phyloP scores from a whole-genome alignment of 2,113 vertebrate species.

The Erpornis zantholeuca region DNA sequence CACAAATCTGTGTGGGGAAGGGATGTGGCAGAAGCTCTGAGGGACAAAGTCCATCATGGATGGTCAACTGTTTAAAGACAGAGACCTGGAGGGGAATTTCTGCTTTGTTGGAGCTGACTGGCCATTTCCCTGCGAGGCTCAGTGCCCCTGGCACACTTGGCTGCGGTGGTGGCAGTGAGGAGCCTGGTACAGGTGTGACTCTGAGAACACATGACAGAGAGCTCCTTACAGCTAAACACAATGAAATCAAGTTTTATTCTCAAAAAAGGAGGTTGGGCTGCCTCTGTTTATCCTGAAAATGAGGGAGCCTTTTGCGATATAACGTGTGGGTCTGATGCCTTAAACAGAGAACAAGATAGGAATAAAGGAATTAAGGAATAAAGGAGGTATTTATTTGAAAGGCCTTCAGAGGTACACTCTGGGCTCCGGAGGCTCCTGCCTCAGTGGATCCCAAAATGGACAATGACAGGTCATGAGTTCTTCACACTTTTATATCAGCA shows the following conservation, averaged over 20 bases:
- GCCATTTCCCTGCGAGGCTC: neutral
- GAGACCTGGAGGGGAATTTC: neutral
- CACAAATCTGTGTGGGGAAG: neutral
- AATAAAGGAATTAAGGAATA: no score
- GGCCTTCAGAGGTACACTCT: no score
- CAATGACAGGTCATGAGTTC: no score
- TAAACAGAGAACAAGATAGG: no score
- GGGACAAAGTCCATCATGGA: neutral
- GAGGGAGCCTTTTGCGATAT: rapidly evolving
- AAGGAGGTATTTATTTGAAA: no score
- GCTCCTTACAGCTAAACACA: neutral
- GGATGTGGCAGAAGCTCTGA: neutral
- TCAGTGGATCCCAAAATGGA: no score
- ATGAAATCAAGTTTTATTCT: neutral
- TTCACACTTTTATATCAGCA: no score
- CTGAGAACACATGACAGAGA: neutral
- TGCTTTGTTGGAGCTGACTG: neutral
- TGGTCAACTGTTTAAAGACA: neutral
- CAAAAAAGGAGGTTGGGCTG: neutral
- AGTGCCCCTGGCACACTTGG: rapidly evolving
- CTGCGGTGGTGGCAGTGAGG: neutral
- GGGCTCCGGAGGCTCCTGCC: no score
- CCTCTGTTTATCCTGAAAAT: neutral
- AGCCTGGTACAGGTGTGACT: neutral
- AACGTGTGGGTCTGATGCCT: neutral